Evolutionary conservation across 2,113 vertebrate genomes (phyloP).

Genomic region (Panurus biarmicus): DNA sequence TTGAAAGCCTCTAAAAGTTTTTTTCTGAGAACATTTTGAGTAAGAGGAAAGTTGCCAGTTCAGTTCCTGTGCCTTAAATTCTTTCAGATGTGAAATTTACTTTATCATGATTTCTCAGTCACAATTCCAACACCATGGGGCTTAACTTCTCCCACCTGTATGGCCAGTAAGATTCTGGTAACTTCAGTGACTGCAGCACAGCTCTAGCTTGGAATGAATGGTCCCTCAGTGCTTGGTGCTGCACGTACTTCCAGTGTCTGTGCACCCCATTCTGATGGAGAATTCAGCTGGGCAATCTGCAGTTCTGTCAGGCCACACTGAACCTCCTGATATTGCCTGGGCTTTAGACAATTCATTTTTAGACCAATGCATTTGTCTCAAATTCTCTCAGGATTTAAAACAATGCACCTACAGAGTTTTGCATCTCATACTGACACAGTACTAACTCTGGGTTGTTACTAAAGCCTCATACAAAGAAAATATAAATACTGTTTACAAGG

Average conservation of each 20-base stretch:
- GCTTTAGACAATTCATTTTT: background rate
- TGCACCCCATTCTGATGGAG: background rate
- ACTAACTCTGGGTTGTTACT: background rate
- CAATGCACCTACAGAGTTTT: background rate
- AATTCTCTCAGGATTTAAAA: background rate
- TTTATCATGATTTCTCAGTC: background rate
- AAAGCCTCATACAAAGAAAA: background rate
- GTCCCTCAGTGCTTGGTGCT: background rate
- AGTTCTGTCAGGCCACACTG: background rate
- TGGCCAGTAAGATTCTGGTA: background rate
- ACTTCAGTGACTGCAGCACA: background rate
- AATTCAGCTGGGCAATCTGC: background rate
- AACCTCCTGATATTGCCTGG: background rate
- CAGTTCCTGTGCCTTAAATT: background rate
- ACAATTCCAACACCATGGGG: background rate
- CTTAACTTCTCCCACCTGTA: background rate
- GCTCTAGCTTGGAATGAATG: background rate
- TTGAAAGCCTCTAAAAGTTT: background rate
- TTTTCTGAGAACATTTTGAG: background rate
- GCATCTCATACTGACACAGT: background rate
- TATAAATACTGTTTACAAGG: background rate
- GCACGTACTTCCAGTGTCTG: background rate
- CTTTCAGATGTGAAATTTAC: background rate
- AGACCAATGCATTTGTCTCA: background rate
- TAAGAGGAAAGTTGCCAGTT: background rate